Conservation (phyloP, 2,888 invertebrate genomes). For the Steinernema scapterisci region DNA sequence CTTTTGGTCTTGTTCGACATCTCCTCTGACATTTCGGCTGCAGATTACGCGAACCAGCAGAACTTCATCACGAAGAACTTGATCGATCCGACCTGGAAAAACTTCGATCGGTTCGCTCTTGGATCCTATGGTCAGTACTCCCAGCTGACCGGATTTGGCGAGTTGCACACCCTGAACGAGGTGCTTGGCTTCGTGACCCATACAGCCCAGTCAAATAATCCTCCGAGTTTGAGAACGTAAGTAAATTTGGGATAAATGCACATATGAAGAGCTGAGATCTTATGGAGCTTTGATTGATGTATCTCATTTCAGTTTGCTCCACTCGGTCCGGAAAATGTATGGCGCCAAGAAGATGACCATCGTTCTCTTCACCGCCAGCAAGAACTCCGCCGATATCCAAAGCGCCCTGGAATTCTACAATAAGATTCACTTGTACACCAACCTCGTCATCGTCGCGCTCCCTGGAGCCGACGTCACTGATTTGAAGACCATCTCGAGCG, state of each 20-base stretch:
- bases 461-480: background rate
- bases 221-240: background rate
- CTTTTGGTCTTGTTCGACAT: background rate
- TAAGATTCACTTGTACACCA: background rate
- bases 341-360: background rate
- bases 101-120: constrained; percentile 34
- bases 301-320: no score
- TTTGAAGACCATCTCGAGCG: background rate
- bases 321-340: background rate
- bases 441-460: constrained; percentile 5
- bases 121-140: background rate
- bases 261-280: background rate
- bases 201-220: background rate
- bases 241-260: no score
- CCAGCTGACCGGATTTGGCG: background rate
- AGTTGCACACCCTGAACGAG: background rate
- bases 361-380: background rate
- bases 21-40: background rate
- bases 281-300: background rate
- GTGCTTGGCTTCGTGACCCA: background rate
- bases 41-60: constrained; percentile 4
- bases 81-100: constrained; percentile 34
- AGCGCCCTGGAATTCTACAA: background rate
- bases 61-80: constrained; percentile 31
- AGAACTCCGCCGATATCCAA: background rate